Conservation (phyloP, 2,888 invertebrate species). For the Volucella inflata region DNA sequence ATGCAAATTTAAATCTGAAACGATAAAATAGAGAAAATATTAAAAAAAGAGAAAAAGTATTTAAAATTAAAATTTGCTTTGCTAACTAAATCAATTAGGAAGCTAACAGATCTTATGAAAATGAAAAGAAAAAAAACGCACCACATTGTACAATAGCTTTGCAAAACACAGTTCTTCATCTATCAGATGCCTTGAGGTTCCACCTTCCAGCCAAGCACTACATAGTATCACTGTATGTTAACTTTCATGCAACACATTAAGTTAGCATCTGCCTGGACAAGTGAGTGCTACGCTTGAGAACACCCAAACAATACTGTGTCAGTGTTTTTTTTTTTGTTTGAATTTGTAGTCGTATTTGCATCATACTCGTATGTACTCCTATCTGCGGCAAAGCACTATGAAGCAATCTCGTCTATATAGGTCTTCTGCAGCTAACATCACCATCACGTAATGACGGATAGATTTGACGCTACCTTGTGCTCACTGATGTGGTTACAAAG, state of each 20-base stretch:
- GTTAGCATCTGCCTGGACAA: slow-evolving; percentile 69
- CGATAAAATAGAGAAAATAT: background rate
- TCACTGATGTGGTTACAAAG: slow-evolving; percentile 62
- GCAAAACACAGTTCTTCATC: slow-evolving; percentile 17
- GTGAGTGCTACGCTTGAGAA: slow-evolving; percentile 68
- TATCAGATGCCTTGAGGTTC: slow-evolving; percentile 10
- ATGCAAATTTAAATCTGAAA: slow-evolving; percentile 22
- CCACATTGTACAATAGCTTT: slow-evolving; percentile 18
- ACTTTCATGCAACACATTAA: slow-evolving; percentile 37
- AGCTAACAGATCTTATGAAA: slow-evolving; percentile 11
- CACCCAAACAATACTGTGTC: slow-evolving; percentile 67
- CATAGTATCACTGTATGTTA: slow-evolving; percentile 37
- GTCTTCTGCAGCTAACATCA: slow-evolving; percentile 44
- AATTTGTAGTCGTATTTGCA: slow-evolving; percentile 56
- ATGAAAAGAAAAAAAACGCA: slow-evolving; percentile 4
- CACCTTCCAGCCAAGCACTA: slow-evolving; percentile 5
- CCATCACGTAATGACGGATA: slow-evolving; percentile 66
- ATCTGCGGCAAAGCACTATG: slow-evolving; percentile 39
- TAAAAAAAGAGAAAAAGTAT: background rate
- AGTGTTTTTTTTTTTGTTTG: slow-evolving; percentile 38
- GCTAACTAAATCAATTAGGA: slow-evolving; percentile 12
- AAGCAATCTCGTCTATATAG: slow-evolving; percentile 52
- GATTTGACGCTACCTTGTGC: slow-evolving; percentile 70
- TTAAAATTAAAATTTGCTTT: background rate
- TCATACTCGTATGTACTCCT: slow-evolving; percentile 12